Evolutionary conservation across 2,113 vertebrate species (phyloP), one percentile per base, ranked within the genome.

Genomic region (Procavia capensis): DNA sequence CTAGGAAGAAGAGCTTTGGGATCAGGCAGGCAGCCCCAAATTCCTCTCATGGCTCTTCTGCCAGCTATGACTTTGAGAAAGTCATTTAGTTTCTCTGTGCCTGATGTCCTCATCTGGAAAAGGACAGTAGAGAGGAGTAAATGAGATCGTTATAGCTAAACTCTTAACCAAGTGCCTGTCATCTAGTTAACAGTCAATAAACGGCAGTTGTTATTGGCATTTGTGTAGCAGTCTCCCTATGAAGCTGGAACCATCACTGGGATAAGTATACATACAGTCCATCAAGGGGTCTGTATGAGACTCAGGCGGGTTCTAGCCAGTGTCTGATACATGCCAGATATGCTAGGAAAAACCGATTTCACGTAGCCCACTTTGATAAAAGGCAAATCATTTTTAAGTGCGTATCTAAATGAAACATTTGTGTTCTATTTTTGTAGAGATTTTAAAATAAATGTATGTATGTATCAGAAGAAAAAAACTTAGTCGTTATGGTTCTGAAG

Each of bases 31-130:
- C 50, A 54, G 50, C 13, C 59, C 61, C 20, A 19, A 57, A 16
- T 27, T 74, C 72, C 27, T n/a, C 19, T 34, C 34, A 34, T 43
- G 61, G 25, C 54, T 63, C 78, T 57, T 84, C 39, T 68, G 47
- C 68, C 83, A 31, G 25, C 24, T 50, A 0, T 76, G 81, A 81
- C 47, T 95, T 82, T 36, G 78, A 81, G 41, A 19, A n/a, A 78
- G 22, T 63, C 63, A 5, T 29, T 79, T 61, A n/a, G 19, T n/a
- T 63, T 81, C 63, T 87, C 47, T 78, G 43, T 16, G 20, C 70
- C 91, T 95, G 8, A 9, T 81, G 45, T 79, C 27, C 79, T 79
- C 68, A 10, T 80, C 82, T 94, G 86, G 90, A 90, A 50, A 86
- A 72, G 31, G 43, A 6, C 70, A 85, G 20, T 9, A 24, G 34